Conservation (phyloP, 2,113 vertebrate genomes). For the Tupaia tana region DNA sequence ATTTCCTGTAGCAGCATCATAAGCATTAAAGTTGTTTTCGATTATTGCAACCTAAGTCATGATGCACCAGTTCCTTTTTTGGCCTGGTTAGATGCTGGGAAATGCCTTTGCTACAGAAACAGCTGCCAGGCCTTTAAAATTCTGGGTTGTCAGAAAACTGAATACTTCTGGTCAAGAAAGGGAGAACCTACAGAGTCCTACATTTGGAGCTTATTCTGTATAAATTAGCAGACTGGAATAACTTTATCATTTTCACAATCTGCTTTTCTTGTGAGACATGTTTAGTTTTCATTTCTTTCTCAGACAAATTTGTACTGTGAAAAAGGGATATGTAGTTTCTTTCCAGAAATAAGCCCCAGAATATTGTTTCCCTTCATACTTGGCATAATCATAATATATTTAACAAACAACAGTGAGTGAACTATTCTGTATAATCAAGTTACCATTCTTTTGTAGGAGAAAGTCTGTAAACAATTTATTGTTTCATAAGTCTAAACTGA, state of each 20-base stretch:
- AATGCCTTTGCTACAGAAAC: slow-evolving; percentile 9
- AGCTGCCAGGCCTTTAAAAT: neutral
- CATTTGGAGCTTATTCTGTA: slow-evolving; percentile 35
- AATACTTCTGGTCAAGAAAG: neutral
- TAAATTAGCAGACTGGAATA: neutral
- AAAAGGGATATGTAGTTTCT: neutral
- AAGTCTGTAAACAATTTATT: slow-evolving; percentile 14
- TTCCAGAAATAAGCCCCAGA: slow-evolving; percentile 17
- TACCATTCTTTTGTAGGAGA: neutral
- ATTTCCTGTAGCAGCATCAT: neutral
- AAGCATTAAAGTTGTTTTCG: slow-evolving; percentile 7
- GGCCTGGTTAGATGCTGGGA: neutral
- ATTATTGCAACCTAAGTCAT: neutral
- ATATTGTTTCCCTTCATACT: slow-evolving; percentile 19
- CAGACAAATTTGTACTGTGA: neutral
- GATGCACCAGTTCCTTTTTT: neutral
- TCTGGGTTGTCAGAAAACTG: too few species aligned
- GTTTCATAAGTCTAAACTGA: slow-evolving; percentile 35
- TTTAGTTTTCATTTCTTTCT: slow-evolving; percentile 25
- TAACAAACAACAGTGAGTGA: neutral
- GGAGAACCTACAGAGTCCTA: neutral
- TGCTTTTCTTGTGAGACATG: neutral
- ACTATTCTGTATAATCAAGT: neutral
- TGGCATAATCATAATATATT: neutral
- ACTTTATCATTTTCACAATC: neutral